A percentile compares a stretch with the other conserved stretches of the same genome.
These are phyloP conservation scores for Euplexia lucipara DNA, from an alignment of 2,888 invertebrate species.

Conservation along the genomic window DNA sequence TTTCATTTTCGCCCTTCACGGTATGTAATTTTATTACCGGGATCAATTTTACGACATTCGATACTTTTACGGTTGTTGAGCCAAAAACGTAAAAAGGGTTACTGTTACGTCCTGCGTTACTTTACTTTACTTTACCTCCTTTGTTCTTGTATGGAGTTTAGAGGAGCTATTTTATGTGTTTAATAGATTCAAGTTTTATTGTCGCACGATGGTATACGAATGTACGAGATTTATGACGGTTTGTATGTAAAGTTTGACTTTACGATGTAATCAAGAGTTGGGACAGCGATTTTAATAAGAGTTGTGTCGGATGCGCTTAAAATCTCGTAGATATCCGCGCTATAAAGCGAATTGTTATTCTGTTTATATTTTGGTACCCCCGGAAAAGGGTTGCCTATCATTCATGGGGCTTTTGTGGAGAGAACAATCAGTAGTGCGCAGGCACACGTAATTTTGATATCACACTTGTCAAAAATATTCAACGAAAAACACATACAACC, in stretches of 20 bases:
- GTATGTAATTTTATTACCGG: slow-evolving; percentile 84
- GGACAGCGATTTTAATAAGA: slow-evolving; percentile 45
- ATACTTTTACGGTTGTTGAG: slow-evolving; percentile 87
- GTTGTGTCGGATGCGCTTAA: slow-evolving; percentile 21
- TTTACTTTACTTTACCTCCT: slow-evolving; percentile 71
- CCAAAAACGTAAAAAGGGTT: slow-evolving; percentile 86
- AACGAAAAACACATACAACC: too few relatives aligned
- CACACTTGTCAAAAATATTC: too few relatives aligned
- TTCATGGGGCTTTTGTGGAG: background rate
- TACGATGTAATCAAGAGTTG: slow-evolving; percentile 54
- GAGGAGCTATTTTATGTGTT: slow-evolving; percentile 70
- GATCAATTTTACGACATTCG: slow-evolving; percentile 86
- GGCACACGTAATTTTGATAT: background rate
- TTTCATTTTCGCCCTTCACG: slow-evolving; percentile 84
- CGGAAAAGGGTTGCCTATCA: background rate
- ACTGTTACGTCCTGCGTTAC: slow-evolving; percentile 73
- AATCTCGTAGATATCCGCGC: slow-evolving; percentile 3
- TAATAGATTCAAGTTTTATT: slow-evolving; percentile 70
- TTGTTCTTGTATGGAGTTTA: slow-evolving; percentile 76
- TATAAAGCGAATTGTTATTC: slow-evolving; percentile 29
- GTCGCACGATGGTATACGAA: slow-evolving; percentile 42
- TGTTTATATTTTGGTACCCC: slow-evolving; percentile 5
- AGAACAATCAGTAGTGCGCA: background rate
- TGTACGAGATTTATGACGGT: slow-evolving; percentile 52
- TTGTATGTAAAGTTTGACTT: slow-evolving; percentile 49